A percentile compares a stretch with the other conserved stretches of the same genome.
Conservation (phyloP, 2,113 vertebrate genomes). For the Dasyurus viverrinus region DNA sequence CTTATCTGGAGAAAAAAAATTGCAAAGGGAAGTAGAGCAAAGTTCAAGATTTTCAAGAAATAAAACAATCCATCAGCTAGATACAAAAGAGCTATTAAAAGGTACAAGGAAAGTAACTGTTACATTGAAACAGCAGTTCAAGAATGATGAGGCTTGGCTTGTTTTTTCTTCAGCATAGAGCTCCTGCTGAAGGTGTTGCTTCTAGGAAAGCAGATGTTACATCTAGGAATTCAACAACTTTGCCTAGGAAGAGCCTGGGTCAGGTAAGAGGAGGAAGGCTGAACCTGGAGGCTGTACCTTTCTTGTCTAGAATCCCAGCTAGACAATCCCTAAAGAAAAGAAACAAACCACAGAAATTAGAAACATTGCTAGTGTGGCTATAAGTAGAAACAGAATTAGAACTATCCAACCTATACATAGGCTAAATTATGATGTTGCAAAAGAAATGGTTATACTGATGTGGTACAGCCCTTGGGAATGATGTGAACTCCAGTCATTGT, state of each 20-base stretch:
- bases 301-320: neutral
- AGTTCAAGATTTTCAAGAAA: neutral
- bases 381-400: neutral
- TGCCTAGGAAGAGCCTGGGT: neutral
- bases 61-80: neutral
- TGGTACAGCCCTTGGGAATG: no score
- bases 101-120: neutral
- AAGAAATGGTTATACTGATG: neutral
- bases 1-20: neutral
- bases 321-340: neutral
- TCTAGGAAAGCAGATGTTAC: neutral
- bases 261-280: neutral
- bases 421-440: neutral
- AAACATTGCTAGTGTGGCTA: neutral
- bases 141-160: neutral
- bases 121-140: neutral
- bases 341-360: neutral
- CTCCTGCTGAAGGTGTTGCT: neutral
- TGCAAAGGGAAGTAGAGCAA: neutral
- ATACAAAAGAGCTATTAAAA: neutral
- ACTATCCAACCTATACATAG: neutral
- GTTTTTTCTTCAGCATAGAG: neutral
- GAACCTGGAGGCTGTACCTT: neutral
- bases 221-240: neutral
- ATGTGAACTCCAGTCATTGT: no score